Base-by-base conservation (phyloP, 1,140 invertebrate species). In the Ceratoteleas bidentatus region DNA sequence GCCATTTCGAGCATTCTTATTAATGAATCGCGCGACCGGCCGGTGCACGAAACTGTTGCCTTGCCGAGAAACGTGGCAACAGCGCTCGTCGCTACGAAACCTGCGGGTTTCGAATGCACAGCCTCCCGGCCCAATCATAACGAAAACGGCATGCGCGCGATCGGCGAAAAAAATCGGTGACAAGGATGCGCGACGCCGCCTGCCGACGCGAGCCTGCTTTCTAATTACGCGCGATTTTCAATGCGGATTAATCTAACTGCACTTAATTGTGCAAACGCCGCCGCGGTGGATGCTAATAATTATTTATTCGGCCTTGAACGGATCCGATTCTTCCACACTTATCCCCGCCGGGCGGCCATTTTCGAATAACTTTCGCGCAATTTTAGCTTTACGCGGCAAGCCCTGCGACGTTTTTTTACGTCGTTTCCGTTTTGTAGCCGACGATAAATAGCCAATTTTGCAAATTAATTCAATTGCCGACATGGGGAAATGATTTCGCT, bases 181-280 rank as follows among this genome's bases (percentile, higher is more conserved):
- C 81, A 72, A 79, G 81, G 75, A 79, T 83, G 81, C 68, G 81
- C 56, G 24, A n/a, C n/a, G 69, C 73, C 52, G 81, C 72, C 52
- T 38, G n/a, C n/a, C n/a, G n/a, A 38, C 36, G 36, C 36, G 36
- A 38, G 75, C 73, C 72, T 80, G 81, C 81, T 83, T 83, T 83
- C 81, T 83, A 83, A 83, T 83, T 83, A 79, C 76, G 62, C 76
- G 75, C 72, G 76, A 83, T 83, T 83, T 83, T 83, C 76, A 79
- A 68, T 83, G 70, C 81, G 76, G 72, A 83, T 83, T 83, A 79
- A 80, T 83, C 81, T 83, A 83, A 83, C 81, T 83, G 81, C 81
- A 76, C 81, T 83, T 80, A 76, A 83, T 83, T 80, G 76, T 83
- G 57, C 74, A 70, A 83, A 78, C 74, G 80, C 74, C 64, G 52